Conservation (phyloP, 2,888 invertebrate genomes). For the Stegana nigrithorax region DNA sequence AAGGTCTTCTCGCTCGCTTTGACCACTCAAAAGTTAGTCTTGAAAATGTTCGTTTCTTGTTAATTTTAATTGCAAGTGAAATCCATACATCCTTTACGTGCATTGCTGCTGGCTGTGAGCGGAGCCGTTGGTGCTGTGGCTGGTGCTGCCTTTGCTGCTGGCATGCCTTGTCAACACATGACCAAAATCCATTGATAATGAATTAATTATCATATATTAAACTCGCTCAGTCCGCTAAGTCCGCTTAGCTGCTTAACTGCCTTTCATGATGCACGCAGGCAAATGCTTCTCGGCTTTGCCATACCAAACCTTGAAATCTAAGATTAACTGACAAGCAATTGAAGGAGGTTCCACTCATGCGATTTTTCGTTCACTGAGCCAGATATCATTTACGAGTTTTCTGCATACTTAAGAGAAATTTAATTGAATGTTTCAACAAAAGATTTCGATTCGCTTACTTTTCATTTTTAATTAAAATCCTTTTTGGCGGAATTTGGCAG, state of each 20-base stretch:
- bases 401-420: too few relatives aligned
- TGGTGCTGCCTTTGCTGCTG: conserved; percentile 20
- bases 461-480: too few relatives aligned
- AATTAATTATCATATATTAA: conserved; percentile 67
- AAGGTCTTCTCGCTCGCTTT: conserved; percentile 7
- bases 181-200: conserved; percentile 54
- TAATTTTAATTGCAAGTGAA: conserved; percentile 62
- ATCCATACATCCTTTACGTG: conserved; percentile 33
- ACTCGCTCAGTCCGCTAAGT: conserved; percentile 39
- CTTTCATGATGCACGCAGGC: neutral
- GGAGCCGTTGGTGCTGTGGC: neutral
- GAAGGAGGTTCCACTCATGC: too few relatives aligned
- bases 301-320: too few relatives aligned
- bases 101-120: too few relatives aligned
- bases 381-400: too few relatives aligned
- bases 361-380: too few relatives aligned
- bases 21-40: conserved; percentile 18
- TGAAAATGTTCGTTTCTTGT: conserved; percentile 53
- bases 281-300: neutral
- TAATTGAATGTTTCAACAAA: too few relatives aligned
- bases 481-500: too few relatives aligned
- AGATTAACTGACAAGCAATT: too few relatives aligned
- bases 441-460: too few relatives aligned
- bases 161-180: conserved; percentile 20
- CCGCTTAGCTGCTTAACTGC: conserved; percentile 27